A percentile compares a stretch with the other conserved stretches of the same genome.
Conservation (phyloP, 2,797 vertebrate species). For the Neopelma chrysocephalum region DNA sequence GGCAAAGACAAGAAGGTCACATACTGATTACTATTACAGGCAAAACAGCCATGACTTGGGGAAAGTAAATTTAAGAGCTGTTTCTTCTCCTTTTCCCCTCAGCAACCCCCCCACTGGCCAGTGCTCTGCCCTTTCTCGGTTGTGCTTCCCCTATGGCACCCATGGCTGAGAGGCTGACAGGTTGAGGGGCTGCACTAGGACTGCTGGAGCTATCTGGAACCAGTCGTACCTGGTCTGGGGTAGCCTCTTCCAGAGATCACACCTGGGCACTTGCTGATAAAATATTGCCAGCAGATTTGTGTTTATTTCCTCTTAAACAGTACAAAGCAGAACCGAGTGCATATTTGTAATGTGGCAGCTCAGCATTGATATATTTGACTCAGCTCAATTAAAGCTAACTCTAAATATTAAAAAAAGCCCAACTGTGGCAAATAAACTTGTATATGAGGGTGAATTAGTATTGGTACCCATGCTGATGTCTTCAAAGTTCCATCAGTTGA, state of each 20-base stretch:
- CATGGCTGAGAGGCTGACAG: not conserved
- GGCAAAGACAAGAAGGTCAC: not conserved
- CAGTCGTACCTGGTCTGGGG: accelerated
- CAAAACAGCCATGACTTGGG: not conserved
- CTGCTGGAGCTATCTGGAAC: accelerated
- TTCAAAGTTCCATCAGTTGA: not conserved
- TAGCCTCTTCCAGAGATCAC: not conserved
- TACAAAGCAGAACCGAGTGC: not conserved
- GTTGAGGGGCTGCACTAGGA: not conserved
- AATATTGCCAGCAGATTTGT: not conserved
- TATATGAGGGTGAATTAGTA: not conserved
- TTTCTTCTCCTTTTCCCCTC: not conserved
- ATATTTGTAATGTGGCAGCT: not conserved
- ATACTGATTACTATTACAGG: not conserved
- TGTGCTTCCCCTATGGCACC: not conserved
- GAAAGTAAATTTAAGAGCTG: not conserved
- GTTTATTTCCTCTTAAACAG: not conserved
- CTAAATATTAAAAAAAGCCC: not conserved
- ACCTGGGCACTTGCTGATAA: not conserved
- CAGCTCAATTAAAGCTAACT: not conserved
- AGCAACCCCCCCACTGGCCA: accelerated
- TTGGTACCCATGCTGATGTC: not conserved
- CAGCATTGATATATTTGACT: not conserved
- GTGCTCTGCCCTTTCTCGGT: not conserved
- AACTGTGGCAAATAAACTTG: not conserved